These are phyloP conservation scores for Coregonus suidteri DNA, from an alignment of 2,797 vertebrate genomes.

Conservation along the genomic window DNA sequence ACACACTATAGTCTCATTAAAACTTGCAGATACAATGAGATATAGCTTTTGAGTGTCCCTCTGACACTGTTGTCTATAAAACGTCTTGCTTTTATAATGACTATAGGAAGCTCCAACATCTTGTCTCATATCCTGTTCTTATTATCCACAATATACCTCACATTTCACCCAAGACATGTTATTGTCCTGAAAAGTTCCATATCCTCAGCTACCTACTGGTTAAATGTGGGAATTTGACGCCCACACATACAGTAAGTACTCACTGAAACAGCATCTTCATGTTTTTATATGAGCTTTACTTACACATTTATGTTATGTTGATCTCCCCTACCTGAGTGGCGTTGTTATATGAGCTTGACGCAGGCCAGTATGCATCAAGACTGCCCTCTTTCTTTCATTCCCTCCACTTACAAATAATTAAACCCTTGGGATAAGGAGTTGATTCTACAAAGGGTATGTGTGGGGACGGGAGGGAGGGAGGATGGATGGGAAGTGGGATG, in stretches of 20 bases:
- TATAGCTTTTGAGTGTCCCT: not conserved
- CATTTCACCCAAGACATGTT: not conserved
- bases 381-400: constrained; percentile 1
- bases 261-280: not conserved
- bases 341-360: not conserved
- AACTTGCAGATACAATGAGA: not conserved
- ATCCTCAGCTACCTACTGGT: not conserved
- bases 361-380: not conserved
- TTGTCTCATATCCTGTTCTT: not conserved
- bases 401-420: constrained; percentile 3
- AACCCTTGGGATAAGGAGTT: constrained; percentile 9
- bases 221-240: not conserved
- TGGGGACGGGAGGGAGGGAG: not conserved
- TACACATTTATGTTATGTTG: not conserved
- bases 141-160: not conserved
- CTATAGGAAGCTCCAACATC: not conserved
- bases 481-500: not conserved
- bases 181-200: not conserved
- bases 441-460: constrained; percentile 3
- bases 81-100: not conserved
- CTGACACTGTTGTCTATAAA: not conserved
- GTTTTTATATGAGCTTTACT: not conserved
- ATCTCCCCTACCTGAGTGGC: not conserved
- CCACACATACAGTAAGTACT: not conserved
- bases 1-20: not conserved